These are phyloP conservation scores for Drosophila kikkawai DNA, from an alignment of 1,140 invertebrate genomes.

Conservation along the genomic window DNA sequence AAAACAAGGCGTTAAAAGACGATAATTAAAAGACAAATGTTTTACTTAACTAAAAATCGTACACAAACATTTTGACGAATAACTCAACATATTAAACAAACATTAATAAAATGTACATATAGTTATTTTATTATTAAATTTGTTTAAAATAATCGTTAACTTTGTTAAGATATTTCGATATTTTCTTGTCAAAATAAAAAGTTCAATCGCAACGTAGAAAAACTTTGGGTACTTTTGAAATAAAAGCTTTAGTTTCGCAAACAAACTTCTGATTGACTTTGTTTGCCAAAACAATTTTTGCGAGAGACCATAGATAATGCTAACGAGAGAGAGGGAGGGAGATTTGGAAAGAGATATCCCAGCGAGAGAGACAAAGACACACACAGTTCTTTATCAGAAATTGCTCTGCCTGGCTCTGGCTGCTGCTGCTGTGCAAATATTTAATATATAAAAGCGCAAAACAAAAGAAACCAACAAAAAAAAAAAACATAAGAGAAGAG, in stretches of 20 bases:
- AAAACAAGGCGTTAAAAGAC: too few relatives aligned
- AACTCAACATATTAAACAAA: too few relatives aligned
- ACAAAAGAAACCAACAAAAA: conserved; percentile 53
- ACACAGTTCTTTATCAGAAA: conserved; percentile 71
- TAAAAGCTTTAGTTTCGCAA: conserved; percentile 27
- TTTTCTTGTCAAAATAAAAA: background rate
- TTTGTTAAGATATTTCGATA: background rate
- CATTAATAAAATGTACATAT: too few relatives aligned
- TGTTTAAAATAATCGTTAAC: too few relatives aligned
- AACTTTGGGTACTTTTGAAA: conserved; percentile 2
- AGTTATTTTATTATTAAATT: too few relatives aligned
- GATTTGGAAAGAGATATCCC: conserved; percentile 1
- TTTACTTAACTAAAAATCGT: too few relatives aligned
- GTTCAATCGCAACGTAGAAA: background rate
- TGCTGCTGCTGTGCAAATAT: conserved; percentile 70
- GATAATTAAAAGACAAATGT: too few relatives aligned
- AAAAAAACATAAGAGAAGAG: conserved; percentile 28
- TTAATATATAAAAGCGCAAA: conserved; percentile 56
- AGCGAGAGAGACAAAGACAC: conserved; percentile 2
- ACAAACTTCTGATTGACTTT: conserved; percentile 61
- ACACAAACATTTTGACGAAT: too few relatives aligned
- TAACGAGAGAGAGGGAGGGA: background rate
- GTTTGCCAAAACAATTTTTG: conserved; percentile 51
- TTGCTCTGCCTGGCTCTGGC: conserved; percentile 44
- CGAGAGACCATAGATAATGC: conserved; percentile 16